A percentile compares a stretch with the other conserved stretches of the same genome.
Conservation (phyloP, 2,113 vertebrate species). For the Sinocyclocheilus maitianheensis region DNA sequence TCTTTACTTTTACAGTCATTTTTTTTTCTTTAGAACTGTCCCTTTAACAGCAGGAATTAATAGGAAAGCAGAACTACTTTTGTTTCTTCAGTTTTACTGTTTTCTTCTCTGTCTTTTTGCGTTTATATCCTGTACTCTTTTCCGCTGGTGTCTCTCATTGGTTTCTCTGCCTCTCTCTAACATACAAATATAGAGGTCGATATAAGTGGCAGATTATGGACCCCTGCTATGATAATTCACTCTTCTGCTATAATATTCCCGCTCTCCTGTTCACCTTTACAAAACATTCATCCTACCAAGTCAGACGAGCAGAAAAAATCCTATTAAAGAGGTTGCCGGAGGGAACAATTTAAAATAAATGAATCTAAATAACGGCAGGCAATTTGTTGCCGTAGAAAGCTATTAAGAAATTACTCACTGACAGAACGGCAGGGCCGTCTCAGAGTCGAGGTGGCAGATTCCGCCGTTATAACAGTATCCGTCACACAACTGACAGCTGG, state of each 20-base stretch:
- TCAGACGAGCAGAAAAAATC: slow-evolving; percentile 19
- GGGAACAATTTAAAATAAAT: slow-evolving; percentile 27
- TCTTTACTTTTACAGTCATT: too few species aligned
- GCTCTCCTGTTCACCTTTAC: slow-evolving; percentile 23
- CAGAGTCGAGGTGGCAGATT: slow-evolving; percentile 83
- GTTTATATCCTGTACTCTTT: not conserved
- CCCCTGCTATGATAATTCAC: slow-evolving; percentile 33
- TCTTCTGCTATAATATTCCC: slow-evolving; percentile 1
- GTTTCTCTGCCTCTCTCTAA: not conserved
- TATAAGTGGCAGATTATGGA: slow-evolving; percentile 8
- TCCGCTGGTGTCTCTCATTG: not conserved
- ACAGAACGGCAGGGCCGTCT: slow-evolving; percentile 83
- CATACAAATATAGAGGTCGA: slow-evolving; percentile 2
- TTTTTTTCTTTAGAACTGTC: not conserved
- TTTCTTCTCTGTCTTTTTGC: not conserved
- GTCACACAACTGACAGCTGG: slow-evolving; percentile 87
- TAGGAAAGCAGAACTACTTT: not conserved
- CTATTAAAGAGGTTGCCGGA: slow-evolving; percentile 25
- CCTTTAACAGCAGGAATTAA: not conserved
- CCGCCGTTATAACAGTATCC: slow-evolving; percentile 89
- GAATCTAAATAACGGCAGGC: slow-evolving; percentile 21
- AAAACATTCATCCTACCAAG: slow-evolving; percentile 31
- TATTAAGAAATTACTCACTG: slow-evolving; percentile 78
- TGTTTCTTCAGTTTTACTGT: not conserved
- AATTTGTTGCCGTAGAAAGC: slow-evolving; percentile 29